Evolutionary conservation across 2,113 vertebrate species (phyloP), one percentile per base, ranked within the genome.

Genomic region (Genyomyrus donnyi): DNA sequence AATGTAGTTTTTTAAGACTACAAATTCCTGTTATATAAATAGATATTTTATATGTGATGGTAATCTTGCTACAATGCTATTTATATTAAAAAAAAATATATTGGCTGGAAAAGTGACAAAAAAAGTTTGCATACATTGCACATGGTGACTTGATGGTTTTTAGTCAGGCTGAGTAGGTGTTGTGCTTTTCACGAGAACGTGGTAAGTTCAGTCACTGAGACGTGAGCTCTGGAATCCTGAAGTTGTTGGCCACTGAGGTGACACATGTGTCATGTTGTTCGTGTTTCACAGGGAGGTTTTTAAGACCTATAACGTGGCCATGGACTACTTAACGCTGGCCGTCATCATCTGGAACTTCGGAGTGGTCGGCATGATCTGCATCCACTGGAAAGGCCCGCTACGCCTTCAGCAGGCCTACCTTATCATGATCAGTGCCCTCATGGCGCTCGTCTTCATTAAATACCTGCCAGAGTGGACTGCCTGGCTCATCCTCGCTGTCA

Each of bases 341-440:
- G 93, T 99, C 83, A 95, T 99, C 62, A 97, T 99, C 90, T 99
- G 98, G 98, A 99, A 99, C 93, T 99, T 99, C 0, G 98, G 98
- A 2, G 98, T 99, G 91, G 98, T 99, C 84, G 98, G 98, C 87
- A 99, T 99, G 98, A 97, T 99, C 77, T 98, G 98, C 89, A 98
- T 99, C 91, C 98, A 99, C 89, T 99, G 98, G 98, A 99, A 99
- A 90, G 98, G 98, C 19, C 98, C 98, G 0, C 97, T 99, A 70
- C 96, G 97, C 17, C 97, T 99, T 89, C 98, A 99, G 95, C 98
- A 99, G 93, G 98, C 97, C 0, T 99, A 99, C 95, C 98, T 99
- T 93, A 99, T 99, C 91, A 99, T 99, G 98, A 99, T 99, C 95
- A 99, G 98, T 0, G 98, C 98, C 92, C 97, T 99, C 93, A 99